phyloP scores from a whole-genome alignment of 2,113 vertebrate species.

The Equus przewalskii region DNA sequence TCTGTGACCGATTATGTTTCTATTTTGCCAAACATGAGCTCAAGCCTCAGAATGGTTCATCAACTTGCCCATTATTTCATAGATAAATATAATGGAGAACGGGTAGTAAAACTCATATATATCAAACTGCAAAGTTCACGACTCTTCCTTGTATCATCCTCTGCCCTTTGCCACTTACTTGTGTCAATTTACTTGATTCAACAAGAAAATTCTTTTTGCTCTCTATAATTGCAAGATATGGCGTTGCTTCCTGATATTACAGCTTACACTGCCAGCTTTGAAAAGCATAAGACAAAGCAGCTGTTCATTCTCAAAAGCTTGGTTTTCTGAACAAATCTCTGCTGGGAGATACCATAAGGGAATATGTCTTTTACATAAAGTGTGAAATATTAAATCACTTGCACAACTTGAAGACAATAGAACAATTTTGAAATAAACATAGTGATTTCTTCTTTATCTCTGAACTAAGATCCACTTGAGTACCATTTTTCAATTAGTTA shows the following conservation, averaged over 20 bases:
- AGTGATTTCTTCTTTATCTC: not conserved
- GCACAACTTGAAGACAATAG: not conserved
- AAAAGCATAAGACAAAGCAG: not conserved
- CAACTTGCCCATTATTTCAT: not conserved
- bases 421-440: not conserved
- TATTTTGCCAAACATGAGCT: conserved; percentile 12
- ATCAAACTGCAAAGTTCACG: not conserved
- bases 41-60: not conserved
- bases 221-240: not conserved
- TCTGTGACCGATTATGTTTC: conserved; percentile 29
- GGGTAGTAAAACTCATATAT: not conserved
- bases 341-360: not conserved
- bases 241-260: not conserved
- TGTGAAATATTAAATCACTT: not conserved
- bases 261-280: not conserved
- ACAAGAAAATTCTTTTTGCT: not conserved
- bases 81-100: not conserved
- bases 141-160: not conserved
- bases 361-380: not conserved
- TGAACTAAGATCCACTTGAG: not conserved
- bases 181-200: not conserved
- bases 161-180: not conserved
- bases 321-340: not conserved
- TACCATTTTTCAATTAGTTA: not conserved
- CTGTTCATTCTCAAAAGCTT: not conserved